phyloP scores from a whole-genome alignment of 1,140 invertebrate species.

The Diorhabda sublineata region DNA sequence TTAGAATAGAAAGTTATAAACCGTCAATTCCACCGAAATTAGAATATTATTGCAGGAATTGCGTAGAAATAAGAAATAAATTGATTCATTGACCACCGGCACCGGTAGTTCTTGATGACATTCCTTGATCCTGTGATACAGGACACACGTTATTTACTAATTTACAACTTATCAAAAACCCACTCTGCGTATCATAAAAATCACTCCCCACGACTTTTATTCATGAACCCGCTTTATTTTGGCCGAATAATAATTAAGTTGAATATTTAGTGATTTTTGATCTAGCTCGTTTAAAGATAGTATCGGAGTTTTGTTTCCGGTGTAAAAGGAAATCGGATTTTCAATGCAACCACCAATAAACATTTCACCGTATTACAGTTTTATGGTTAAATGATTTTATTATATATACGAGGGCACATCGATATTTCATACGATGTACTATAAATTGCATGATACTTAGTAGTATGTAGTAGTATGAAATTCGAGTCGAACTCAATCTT shows the following conservation, averaged over 20 bases:
- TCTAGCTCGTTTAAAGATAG: conserved; percentile 17
- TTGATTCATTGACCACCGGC: no score
- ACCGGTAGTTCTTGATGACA: no score
- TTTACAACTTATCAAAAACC: neutral
- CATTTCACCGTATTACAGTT: conserved; percentile 6
- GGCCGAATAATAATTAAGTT: conserved; percentile 7
- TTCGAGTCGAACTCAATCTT: no score
- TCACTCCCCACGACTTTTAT: neutral
- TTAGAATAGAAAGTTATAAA: no score
- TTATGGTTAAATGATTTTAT: neutral
- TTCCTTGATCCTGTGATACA: no score
- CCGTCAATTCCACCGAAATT: no score
- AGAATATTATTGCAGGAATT: no score
- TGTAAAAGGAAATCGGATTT: conserved; percentile 19
- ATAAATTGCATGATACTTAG: no score
- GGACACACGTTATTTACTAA: neutral
- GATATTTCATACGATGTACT: neutral
- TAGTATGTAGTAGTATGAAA: no score
- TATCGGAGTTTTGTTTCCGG: conserved; percentile 21
- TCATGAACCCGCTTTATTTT: neutral
- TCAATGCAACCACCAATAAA: conserved; percentile 19
- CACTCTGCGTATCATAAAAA: neutral
- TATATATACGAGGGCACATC: neutral
- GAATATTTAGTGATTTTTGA: conserved; percentile 25
- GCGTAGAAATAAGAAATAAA: no score